Conservation (phyloP, 2,113 vertebrate species). For the Aldabrachelys gigantea region DNA sequence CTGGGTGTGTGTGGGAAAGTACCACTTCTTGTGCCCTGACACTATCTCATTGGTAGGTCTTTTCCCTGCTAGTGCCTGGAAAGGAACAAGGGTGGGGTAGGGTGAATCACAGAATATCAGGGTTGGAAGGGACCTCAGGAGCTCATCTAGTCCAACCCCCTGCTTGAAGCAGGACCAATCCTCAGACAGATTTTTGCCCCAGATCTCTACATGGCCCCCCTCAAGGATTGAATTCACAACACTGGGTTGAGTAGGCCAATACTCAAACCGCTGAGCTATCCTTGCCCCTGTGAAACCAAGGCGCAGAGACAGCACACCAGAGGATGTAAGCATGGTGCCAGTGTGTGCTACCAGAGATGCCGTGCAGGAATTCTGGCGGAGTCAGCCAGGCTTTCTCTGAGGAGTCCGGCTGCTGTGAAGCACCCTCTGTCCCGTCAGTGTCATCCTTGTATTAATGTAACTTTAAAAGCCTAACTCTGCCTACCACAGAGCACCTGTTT, state of each 20-base stretch:
- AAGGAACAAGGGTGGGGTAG: background rate
- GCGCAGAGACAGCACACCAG: background rate
- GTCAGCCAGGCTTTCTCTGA: background rate
- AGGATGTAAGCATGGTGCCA: background rate
- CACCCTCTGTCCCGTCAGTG: background rate
- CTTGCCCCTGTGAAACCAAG: background rate
- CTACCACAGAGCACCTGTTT: background rate
- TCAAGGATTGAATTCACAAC: too few species aligned
- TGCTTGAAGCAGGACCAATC: too few species aligned
- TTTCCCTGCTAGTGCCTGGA: background rate
- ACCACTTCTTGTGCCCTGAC: background rate
- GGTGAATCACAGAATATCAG: too few species aligned
- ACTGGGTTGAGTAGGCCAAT: too few species aligned
- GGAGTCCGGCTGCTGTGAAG: background rate
- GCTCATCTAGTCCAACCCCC: too few species aligned
- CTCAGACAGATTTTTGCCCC: too few species aligned
- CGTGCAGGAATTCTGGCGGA: background rate
- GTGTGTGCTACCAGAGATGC: background rate
- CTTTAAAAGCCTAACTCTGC: background rate
- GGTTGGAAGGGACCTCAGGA: too few species aligned
- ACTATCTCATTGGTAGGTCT: background rate
- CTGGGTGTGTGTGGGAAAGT: background rate
- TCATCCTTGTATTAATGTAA: background rate
- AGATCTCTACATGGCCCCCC: too few species aligned
- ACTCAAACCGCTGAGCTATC: too few species aligned